A percentile compares a stretch with the other conserved stretches of the same genome.
Conservation (phyloP, 92 coral and sea anemone species). For the Heliopora coerulea region DNA sequence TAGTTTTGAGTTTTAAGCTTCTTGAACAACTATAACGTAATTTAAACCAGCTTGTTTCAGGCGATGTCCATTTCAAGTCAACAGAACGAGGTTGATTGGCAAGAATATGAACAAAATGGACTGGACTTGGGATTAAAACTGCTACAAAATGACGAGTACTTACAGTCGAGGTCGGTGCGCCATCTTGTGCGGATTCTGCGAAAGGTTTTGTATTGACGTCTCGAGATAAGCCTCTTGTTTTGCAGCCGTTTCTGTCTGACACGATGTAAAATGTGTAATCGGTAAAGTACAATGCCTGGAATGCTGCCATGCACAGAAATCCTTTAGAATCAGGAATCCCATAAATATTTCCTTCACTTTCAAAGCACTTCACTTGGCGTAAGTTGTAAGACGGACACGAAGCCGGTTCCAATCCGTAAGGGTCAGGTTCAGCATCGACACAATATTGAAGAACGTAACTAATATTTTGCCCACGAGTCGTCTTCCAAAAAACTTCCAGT, state of each 20-base stretch:
- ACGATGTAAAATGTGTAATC: neutral
- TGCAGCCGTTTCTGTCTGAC: neutral
- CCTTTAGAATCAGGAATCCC: neutral
- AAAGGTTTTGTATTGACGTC: neutral
- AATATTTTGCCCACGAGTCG: neutral
- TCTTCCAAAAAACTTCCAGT: neutral
- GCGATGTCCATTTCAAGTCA: neutral
- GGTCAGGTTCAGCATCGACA: neutral
- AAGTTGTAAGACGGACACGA: neutral
- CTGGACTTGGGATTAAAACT: neutral
- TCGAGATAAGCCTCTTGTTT: neutral
- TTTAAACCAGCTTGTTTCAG: neutral
- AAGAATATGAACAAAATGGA: neutral
- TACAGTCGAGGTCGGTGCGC: neutral
- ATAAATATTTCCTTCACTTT: neutral
- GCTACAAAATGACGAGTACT: neutral
- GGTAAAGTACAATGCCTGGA: neutral
- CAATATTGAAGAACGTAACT: constrained; percentile 4
- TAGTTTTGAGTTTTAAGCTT: neutral
- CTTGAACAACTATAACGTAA: neutral
- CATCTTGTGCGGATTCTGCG: neutral
- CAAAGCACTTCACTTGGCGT: neutral
- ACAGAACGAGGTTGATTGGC: neutral
- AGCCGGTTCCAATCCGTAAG: neutral
- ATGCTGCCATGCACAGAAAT: neutral